Conservation (phyloP, 2,797 vertebrate genomes). For the Acanthornis magna region DNA sequence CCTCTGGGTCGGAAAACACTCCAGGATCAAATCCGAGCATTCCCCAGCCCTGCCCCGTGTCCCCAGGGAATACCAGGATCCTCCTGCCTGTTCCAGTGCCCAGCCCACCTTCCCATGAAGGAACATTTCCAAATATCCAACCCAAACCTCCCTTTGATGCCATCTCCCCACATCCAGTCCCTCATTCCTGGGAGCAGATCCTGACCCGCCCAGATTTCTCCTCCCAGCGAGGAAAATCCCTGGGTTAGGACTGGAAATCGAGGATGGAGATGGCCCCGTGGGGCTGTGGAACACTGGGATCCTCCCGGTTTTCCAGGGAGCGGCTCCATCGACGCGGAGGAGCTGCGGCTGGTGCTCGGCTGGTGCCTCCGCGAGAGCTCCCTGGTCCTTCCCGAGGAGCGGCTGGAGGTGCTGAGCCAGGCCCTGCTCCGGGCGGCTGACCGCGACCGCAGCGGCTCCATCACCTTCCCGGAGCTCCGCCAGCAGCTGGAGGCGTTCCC, state of each 20-base stretch:
- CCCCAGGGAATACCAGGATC: background rate
- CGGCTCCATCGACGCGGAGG: constrained; percentile 85
- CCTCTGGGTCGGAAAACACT: background rate
- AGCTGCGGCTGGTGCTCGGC: constrained; percentile 82
- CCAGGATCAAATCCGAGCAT: background rate
- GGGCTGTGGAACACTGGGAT: fast-evolving
- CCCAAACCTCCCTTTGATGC: too few relatives aligned
- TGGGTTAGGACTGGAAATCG: fast-evolving
- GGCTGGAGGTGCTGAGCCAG: constrained; percentile 83
- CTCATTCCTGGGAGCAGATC: background rate
- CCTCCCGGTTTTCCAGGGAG: constrained; percentile 73
- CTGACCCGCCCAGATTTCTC: background rate
- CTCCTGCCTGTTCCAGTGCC: background rate
- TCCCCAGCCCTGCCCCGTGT: background rate
- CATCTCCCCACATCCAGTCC: background rate
- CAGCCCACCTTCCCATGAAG: background rate
- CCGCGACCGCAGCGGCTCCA: constrained; percentile 84
- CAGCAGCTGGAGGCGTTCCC: constrained; percentile 86
- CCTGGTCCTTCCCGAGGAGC: constrained; percentile 85
- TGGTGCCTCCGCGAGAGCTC: constrained; percentile 86
- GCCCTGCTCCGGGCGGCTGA: constrained; percentile 87
- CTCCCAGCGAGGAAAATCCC: background rate
- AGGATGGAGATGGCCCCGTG: fast-evolving
- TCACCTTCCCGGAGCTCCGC: constrained; percentile 89
- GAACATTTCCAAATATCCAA: background rate